phyloP scores from a whole-genome alignment of 2,797 vertebrate species.

The Pantherophis alleghaniensis region DNA sequence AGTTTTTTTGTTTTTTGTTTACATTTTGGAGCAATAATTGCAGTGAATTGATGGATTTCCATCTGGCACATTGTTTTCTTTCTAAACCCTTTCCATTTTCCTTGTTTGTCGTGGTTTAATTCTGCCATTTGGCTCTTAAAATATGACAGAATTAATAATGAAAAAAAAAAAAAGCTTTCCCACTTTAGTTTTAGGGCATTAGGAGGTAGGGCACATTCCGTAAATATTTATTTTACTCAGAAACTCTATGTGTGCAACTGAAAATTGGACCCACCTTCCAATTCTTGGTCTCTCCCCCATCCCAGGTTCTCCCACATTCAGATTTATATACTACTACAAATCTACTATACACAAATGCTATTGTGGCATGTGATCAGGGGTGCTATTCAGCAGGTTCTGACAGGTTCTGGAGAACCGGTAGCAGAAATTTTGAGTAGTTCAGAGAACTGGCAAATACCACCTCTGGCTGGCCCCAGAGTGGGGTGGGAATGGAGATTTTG shows the following conservation, averaged over 20 bases:
- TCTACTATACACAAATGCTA: too few relatives aligned
- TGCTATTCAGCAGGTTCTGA: too few relatives aligned
- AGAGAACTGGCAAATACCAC: too few relatives aligned
- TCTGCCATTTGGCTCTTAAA: not conserved
- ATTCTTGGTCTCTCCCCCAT: not conserved
- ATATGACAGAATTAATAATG: not conserved
- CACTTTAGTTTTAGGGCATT: not conserved
- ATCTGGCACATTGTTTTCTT: not conserved
- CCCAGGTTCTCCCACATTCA: slow-evolving; percentile 12
- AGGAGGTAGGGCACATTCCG: not conserved
- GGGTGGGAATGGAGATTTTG: too few relatives aligned
- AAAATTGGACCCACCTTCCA: not conserved
- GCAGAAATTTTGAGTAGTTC: too few relatives aligned
- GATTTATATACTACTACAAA: not conserved
- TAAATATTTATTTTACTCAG: not conserved
- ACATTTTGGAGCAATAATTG: not conserved
- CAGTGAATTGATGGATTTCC: not conserved
- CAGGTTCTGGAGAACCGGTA: too few relatives aligned
- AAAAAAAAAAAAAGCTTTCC: not conserved
- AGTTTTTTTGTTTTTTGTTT: not conserved
- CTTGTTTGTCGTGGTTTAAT: not conserved
- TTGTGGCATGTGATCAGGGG: too few relatives aligned
- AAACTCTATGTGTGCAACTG: slow-evolving; percentile 1
- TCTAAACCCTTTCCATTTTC: not conserved
- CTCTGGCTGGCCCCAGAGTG: too few relatives aligned